Base-by-base conservation (phyloP, 2,888 invertebrate genomes). In the Cancer borealis region DNA sequence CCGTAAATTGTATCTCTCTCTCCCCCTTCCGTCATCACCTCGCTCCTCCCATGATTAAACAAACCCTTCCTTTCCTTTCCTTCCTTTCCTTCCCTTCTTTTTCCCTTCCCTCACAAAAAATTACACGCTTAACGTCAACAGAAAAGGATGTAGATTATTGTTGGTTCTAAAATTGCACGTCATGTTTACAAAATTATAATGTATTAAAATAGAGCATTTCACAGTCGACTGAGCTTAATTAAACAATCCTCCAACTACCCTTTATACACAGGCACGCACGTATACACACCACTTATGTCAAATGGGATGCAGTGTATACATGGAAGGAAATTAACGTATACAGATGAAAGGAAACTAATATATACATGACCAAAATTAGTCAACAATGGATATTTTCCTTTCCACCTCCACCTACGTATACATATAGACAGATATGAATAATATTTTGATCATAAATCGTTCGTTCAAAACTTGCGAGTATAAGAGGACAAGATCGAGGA, bases 41-140 rank as follows among this genome's bases (percentile, higher is more conserved):
- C 73, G 26, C 26, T 73, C 73, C 73, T 73, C 73, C 26, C 73
- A 73, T 73, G 73, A 73, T 30, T 79, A 79, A 79, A 79, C 79
- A 79, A 73, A n/a, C 73, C 26, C 73, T 73, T 73, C 73, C 73
- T n/a, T 73, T 73, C 73, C 73, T 73, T 73, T 73, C 73, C 21
- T 30, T 21, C 79, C 21, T 79, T 79, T 79, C 30, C 79, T 30
- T 30, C 14, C 79, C 79, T 26, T 79, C 14, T 30, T 12, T 5
- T 79, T 26, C 26, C 79, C 79, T 30, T 79, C 17, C 21, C 26
- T 79, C 30, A 26, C 30, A 79, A 79, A 30, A 79, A 30, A 8
- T 10, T 79, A 79, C 10, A 30, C 6, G 79, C 30, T 30, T 30
- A 30, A 73, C 73, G 73, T 6, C 73, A 73, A 8, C 73, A n/a